These are phyloP conservation scores for Urosaurus nigricauda DNA, from an alignment of 2,797 vertebrate species.

Conservation along the genomic window DNA sequence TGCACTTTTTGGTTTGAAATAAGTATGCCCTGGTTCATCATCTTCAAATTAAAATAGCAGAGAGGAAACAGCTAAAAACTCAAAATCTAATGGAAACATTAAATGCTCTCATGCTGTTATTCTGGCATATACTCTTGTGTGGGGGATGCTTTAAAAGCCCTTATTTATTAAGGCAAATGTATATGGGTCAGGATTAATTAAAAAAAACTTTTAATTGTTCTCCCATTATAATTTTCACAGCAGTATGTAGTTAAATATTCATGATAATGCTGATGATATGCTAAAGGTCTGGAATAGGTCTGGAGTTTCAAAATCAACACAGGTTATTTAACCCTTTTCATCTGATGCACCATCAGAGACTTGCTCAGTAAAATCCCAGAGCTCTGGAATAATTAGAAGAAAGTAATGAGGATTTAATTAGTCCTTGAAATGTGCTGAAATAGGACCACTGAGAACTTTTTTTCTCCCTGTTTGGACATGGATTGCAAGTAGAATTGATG, in stretches of 20 bases:
- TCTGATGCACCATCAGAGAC: conserved; percentile 76
- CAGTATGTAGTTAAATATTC: conserved; percentile 82
- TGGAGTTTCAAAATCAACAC: conserved; percentile 78
- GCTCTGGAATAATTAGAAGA: conserved; percentile 82
- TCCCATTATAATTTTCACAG: conserved; percentile 82
- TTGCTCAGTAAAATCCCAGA: conserved; percentile 74
- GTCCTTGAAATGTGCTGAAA: conserved; percentile 80
- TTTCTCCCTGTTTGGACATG: conserved; percentile 64
- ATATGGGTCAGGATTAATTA: conserved; percentile 85
- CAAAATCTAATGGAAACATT: conserved; percentile 76
- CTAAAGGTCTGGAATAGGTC: conserved; percentile 78
- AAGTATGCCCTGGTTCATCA: conserved; percentile 59
- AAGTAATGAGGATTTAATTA: conserved; percentile 84
- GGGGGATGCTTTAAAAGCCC: conserved; percentile 76
- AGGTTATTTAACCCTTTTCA: conserved; percentile 83
- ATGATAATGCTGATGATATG: conserved; percentile 79
- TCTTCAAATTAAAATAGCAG: conserved; percentile 70
- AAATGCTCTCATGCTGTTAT: conserved; percentile 77
- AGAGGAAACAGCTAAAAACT: conserved; percentile 74
- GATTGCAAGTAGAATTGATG: conserved; percentile 66
- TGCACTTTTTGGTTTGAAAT: conserved; percentile 35
- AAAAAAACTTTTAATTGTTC: conserved; percentile 83
- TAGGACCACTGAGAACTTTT: conserved; percentile 77
- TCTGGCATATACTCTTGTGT: conserved; percentile 72
- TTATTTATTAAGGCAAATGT: conserved; percentile 84